Evolutionary conservation across 2,113 vertebrate genomes (phyloP), one percentile per base, ranked within the genome.

Genomic region (Lamprotornis superbus): DNA sequence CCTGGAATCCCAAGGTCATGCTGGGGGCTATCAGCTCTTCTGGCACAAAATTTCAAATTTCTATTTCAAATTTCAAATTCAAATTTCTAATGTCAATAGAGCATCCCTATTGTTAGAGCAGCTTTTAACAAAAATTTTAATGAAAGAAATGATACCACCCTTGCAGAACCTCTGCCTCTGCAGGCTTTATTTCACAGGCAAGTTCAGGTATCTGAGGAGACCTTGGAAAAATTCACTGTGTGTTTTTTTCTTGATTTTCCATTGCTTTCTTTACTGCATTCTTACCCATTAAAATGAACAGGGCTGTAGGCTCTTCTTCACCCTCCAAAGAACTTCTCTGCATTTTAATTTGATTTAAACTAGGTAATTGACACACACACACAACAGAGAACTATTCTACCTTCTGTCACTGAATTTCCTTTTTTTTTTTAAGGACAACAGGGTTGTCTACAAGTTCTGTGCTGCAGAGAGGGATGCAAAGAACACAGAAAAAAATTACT

Each of bases 321-420:
- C 39, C 35, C 39, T 88, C 33, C 61, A 80, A 80, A 91, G 67
- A 80, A 94, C 30, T 64, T 65, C 27, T 25, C 22, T 67, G 63
- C 55, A 70, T 88, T 93, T 95, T 89, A 64, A 87, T 79, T 87
- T 67, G 19, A 42, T 89, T 86, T 74, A 86, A 83, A 53, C 47
- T 24, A 59, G 56, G 52, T 63, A 74, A 42, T 3, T 39, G 19
- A 50, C 39, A 70, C 23, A 82, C 6, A 82, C 5, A 44, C 2
- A 63, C 11, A 42, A 59, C 2, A 73, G 6, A 76, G 25, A 85
- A 73, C 35, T 67, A 10, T 13, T 65, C 52, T 47, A 25, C 17
- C 42, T 70, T 95, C 59, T 87, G 47, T 28, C 79, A 77, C 21
- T 44, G 30, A 67, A 85, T 60, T 93, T 4, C 14, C 5, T 39